Evolutionary conservation across 37 sponge, comb jelly and placozoan species (phyloP).

Genomic region (Aphrocallistes beatrix): DNA sequence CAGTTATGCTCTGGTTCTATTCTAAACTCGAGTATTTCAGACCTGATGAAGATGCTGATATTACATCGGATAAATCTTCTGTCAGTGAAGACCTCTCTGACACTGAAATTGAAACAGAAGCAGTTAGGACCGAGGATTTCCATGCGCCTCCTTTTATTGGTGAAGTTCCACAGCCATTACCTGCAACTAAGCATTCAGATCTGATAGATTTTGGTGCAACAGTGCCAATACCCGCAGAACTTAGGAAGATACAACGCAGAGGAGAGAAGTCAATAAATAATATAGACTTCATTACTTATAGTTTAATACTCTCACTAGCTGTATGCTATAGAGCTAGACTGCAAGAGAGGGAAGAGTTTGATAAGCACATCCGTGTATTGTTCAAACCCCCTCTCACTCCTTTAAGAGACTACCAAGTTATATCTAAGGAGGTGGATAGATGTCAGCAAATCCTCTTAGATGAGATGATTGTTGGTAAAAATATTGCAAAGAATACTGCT

Average conservation of each 20-base stretch:
- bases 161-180: neutral
- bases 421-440: slow-evolving; percentile 21
- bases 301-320: slow-evolving; percentile 37
- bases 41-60: neutral
- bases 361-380: slow-evolving; percentile 18
- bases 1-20: slow-evolving; percentile 28
- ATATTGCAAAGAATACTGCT: slow-evolving; percentile 84
- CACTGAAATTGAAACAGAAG: neutral
- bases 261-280: neutral
- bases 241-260: neutral
- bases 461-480: slow-evolving; percentile 52
- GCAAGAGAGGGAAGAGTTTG: slow-evolving; percentile 49
- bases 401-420: neutral
- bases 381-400: slow-evolving; percentile 32
- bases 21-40: neutral
- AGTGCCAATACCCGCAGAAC: neutral
- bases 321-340: slow-evolving; percentile 68
- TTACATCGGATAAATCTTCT: neutral
- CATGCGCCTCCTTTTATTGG: neutral
- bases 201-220: neutral
- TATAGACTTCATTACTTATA: neutral
- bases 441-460: slow-evolving; percentile 66
- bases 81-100: neutral
- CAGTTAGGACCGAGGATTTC: neutral
- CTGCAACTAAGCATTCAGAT: neutral